Evolutionary conservation across 2,113 vertebrate genomes (phyloP).

Genomic region (Sapajus apella): DNA sequence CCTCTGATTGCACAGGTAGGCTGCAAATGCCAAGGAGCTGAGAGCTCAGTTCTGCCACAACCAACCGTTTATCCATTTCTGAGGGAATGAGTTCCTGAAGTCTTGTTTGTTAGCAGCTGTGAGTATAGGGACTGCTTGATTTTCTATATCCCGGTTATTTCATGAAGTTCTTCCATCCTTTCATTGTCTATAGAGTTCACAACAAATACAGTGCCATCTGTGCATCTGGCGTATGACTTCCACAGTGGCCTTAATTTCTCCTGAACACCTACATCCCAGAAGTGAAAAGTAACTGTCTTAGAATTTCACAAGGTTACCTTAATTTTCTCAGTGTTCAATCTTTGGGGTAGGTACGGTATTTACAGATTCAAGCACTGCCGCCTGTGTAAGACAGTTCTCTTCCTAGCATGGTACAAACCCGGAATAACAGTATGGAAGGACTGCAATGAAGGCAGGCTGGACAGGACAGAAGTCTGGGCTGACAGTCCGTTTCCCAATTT

Average conservation of each 20-base stretch:
- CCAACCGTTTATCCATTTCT: slow-evolving; percentile 80
- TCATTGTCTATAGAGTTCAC: slow-evolving; percentile 97
- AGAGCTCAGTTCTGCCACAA: slow-evolving; percentile 91
- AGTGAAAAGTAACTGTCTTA: too few relatives aligned
- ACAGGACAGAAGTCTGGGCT: slow-evolving; percentile 90
- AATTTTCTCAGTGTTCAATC: slow-evolving; percentile 95
- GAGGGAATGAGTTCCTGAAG: slow-evolving; percentile 91
- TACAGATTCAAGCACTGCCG: slow-evolving; percentile 97
- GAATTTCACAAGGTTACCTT: too few relatives aligned
- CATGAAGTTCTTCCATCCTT: slow-evolving; percentile 94
- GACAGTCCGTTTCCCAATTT: slow-evolving; percentile 97
- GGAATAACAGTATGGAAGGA: slow-evolving; percentile 96
- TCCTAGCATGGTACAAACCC: slow-evolving; percentile 95
- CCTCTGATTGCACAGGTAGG: slow-evolving; percentile 96
- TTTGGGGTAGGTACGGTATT: slow-evolving; percentile 98
- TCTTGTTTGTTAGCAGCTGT: slow-evolving; percentile 96
- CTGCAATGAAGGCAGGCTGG: slow-evolving; percentile 92
- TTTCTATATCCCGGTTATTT: slow-evolving; percentile 94
- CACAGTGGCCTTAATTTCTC: slow-evolving; percentile 97
- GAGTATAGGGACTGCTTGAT: slow-evolving; percentile 94
- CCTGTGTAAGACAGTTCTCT: slow-evolving; percentile 96
- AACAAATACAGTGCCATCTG: slow-evolving; percentile 96
- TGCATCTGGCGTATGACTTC: slow-evolving; percentile 97
- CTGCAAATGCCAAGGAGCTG: slow-evolving; percentile 94
- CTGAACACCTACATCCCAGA: slow-evolving; percentile 93